Evolutionary conservation across 2,888 invertebrate genomes (phyloP).

Genomic region (Diadromus collaris): DNA sequence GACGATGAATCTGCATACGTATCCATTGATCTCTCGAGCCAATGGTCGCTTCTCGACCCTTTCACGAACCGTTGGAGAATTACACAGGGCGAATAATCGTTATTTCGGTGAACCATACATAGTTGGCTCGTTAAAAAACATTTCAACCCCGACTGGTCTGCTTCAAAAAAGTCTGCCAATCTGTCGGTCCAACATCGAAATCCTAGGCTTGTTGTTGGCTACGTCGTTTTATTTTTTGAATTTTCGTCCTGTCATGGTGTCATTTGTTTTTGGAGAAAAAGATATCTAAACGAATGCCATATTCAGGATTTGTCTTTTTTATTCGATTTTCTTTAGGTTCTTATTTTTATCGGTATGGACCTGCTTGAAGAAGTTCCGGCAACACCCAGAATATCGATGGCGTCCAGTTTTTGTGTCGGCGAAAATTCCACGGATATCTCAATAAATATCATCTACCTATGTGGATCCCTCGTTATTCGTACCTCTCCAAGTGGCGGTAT

Average conservation of each 20-base stretch:
- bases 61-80: neutral
- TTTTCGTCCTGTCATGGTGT: neutral
- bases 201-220: neutral
- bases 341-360: neutral
- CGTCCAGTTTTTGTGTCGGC: neutral
- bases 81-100: neutral
- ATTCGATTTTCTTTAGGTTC: neutral
- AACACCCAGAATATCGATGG: neutral
- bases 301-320: neutral
- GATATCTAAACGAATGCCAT: neutral
- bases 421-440: neutral
- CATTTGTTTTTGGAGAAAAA: too few species aligned
- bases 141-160: neutral
- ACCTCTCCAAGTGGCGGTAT: neutral
- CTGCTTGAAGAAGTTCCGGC: neutral
- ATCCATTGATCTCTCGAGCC: neutral
- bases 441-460: neutral
- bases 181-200: neutral
- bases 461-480: neutral
- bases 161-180: neutral
- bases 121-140: neutral
- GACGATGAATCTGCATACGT: neutral
- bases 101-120: neutral
- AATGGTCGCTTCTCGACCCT: neutral
- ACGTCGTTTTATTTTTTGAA: neutral